Base-by-base conservation (phyloP, 1,140 invertebrate species). In the Drosophila persimilis region DNA sequence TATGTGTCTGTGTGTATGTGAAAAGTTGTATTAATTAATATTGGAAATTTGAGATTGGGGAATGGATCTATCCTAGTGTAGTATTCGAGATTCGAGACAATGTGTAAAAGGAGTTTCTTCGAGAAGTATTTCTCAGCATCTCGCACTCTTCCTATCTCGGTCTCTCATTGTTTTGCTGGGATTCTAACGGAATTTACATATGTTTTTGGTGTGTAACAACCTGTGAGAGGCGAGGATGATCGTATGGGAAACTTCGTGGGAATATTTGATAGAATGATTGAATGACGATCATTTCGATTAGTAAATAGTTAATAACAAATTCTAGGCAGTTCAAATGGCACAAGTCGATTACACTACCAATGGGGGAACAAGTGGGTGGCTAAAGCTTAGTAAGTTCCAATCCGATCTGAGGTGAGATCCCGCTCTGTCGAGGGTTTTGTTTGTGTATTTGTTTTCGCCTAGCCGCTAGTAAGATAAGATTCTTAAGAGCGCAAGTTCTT, bases 251-350 rank as follows among this genome's bases (percentile, higher is more conserved):
- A 31, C 9, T 9, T 51, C 31, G 15, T 55, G 53, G 35, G 35
- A 47, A 44, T 56, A 50, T 53, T 63, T 46, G 41, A 53, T 69
- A 72, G 56, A 55, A 64, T 56, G 15, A 54, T 61, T 46, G 41
- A 47, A 53, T 64, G 53, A 73, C 43, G 24, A 53, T 73, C 22
- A 55, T 39, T 26, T 39, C 35, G 35, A 39, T 54, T 69, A 83
- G 56, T 84, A 72, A 74, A 72, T 71, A 75, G 71, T 71, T 73
- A 75, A 72, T 83, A 84, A 83, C 75, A 83, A 83, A 80, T 73
- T 60, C 59, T 81, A 70, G 69, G 63, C 69, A 81, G 64, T 77
- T 75, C 50, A 56, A 69, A 71, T 84, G 75, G 80, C 79, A 79
- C 65, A 74, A 56, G 73, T 64, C 52, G 60, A 78, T 63, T 59